These are phyloP conservation scores for Sylvilagus floridanus DNA, from an alignment of 2,797 vertebrate genomes.

Conservation along the genomic window DNA sequence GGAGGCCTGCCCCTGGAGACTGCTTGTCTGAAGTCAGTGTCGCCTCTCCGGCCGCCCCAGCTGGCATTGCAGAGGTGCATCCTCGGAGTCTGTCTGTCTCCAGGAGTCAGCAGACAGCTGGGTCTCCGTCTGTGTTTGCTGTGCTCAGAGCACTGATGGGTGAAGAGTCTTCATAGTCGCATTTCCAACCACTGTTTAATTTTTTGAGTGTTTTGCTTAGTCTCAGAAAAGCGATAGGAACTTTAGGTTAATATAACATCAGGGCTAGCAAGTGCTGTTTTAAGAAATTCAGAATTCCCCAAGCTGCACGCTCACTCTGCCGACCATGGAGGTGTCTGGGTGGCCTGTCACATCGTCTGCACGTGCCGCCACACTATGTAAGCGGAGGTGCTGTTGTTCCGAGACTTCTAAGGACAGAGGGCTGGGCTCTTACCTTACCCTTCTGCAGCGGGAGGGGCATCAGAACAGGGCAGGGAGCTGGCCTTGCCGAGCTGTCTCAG, in stretches of 20 bases:
- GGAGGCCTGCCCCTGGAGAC: too few relatives aligned
- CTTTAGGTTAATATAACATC: neutral
- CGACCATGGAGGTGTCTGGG: too few relatives aligned
- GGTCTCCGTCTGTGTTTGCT: neutral
- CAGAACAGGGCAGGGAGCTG: too few relatives aligned
- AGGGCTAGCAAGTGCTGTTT: fast-evolving
- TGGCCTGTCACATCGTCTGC: fast-evolving
- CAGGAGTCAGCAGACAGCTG: neutral
- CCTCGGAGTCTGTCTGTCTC: too few relatives aligned
- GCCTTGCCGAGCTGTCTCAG: too few relatives aligned
- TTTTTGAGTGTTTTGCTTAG: neutral
- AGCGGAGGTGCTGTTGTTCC: neutral
- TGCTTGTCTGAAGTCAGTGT: neutral
- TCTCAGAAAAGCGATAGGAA: too few relatives aligned
- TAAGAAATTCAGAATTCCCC: neutral
- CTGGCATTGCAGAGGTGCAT: fast-evolving
- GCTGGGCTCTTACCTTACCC: too few relatives aligned
- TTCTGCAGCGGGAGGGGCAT: too few relatives aligned
- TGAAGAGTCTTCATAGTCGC: fast-evolving
- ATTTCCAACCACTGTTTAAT: fast-evolving
- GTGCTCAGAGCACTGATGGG: fast-evolving
- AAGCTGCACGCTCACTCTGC: fast-evolving
- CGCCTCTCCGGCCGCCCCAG: fast-evolving
- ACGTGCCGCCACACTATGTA: neutral
- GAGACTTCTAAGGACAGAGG: neutral